Evolutionary conservation across 2,888 invertebrate genomes (phyloP).

Genomic region (Hirtodrosophila histrioides): DNA sequence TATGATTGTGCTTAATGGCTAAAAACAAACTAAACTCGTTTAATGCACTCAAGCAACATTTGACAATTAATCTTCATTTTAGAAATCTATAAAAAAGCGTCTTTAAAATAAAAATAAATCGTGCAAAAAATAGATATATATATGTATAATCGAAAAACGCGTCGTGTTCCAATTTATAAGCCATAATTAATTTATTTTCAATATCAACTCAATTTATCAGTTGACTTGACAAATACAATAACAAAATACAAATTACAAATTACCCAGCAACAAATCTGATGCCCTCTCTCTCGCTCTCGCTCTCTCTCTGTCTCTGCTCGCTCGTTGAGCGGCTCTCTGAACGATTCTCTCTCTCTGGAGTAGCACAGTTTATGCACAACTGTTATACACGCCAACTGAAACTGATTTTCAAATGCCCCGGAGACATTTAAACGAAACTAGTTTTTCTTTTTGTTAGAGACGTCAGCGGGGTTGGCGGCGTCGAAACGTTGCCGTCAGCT

Average conservation of each 20-base stretch:
- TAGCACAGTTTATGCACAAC: slow-evolving; percentile 48
- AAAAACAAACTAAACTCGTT: slow-evolving; percentile 18
- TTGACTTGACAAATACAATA: slow-evolving; percentile 76
- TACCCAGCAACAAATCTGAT: slow-evolving; percentile 29
- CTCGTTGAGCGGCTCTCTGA: not conserved
- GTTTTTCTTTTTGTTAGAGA: slow-evolving; percentile 59
- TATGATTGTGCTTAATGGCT: slow-evolving; percentile 15
- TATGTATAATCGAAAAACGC: not conserved
- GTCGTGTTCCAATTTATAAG: slow-evolving; percentile 51
- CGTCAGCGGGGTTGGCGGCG: slow-evolving; percentile 5
- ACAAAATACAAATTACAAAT: slow-evolving; percentile 70
- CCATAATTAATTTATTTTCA: slow-evolving; percentile 79
- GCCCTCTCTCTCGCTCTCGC: slow-evolving; percentile 3
- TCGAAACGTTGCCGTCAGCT: slow-evolving; percentile 53
- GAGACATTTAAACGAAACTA: slow-evolving; percentile 71
- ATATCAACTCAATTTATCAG: slow-evolving; percentile 80
- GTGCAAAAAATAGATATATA: slow-evolving; percentile 3
- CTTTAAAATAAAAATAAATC: slow-evolving; percentile 4
- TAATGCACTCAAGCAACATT: not conserved
- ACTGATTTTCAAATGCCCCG: slow-evolving; percentile 62
- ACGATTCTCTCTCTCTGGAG: slow-evolving; percentile 7
- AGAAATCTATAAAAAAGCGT: slow-evolving; percentile 1
- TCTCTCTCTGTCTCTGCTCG: not conserved
- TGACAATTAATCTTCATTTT: slow-evolving; percentile 1
- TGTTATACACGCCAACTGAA: slow-evolving; percentile 51